These are phyloP conservation scores for Tetheella fluctuosa DNA, from an alignment of 2,888 invertebrate genomes.

Conservation along the genomic window DNA sequence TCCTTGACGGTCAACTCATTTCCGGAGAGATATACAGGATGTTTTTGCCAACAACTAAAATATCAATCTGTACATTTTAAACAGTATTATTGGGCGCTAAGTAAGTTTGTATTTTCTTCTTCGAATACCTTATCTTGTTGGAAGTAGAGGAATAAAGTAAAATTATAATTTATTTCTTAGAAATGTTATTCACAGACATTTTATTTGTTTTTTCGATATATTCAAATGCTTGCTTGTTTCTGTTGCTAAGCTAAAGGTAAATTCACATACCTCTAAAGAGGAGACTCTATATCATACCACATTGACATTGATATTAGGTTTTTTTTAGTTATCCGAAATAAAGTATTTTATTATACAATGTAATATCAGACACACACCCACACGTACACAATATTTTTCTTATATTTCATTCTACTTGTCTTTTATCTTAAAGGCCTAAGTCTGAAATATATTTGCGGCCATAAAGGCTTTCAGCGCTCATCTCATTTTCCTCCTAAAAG, in stretches of 20 bases:
- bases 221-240: too few species aligned
- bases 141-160: background rate
- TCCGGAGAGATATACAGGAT: background rate
- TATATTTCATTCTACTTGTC: background rate
- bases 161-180: background rate
- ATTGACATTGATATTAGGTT: too few species aligned
- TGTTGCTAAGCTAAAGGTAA: too few species aligned
- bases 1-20: constrained; percentile 8
- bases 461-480: constrained; percentile 27
- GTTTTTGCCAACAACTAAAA: too few species aligned
- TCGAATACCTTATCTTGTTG: background rate
- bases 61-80: too few species aligned
- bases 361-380: background rate
- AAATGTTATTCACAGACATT: too few species aligned
- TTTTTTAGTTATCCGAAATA: too few species aligned
- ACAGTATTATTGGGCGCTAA: background rate
- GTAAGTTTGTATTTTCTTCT: background rate
- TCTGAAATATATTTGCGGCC: constrained; percentile 28
- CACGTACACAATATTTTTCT: background rate
- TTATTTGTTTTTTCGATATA: too few species aligned
- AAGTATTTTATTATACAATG: background rate
- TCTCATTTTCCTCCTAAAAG: constrained; percentile 27
- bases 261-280: too few species aligned
- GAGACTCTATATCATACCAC: too few species aligned
- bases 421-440: background rate